Base-by-base conservation (phyloP, 1,140 invertebrate genomes). In the Euwallacea fornicatus region DNA sequence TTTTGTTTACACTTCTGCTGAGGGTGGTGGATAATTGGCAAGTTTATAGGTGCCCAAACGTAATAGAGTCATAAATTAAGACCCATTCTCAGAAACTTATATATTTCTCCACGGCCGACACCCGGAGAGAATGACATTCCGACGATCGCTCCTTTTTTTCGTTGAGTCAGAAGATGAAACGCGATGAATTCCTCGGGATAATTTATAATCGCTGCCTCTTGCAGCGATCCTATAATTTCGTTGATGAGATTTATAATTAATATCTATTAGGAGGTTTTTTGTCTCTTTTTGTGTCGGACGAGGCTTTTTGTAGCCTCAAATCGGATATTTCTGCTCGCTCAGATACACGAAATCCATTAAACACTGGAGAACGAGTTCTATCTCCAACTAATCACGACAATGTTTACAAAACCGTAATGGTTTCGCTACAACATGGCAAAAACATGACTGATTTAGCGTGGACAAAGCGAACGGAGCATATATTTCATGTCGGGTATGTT, bases 401-500 rank as follows among this genome's bases (percentile, higher is more conserved):
- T 63, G 61, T 63, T 63, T 63, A 63, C 61, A 63, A 63, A 47
- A 15, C 55, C 55, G 10, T 58, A 58, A 58, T 58, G 55, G 21
- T 41, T 41, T 41, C 13, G 55, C 60, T n/a, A 62, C 21, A 33
- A 33, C 21, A 16, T 58, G 9, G 13, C 60, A 44, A 44, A 62
- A 62, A 44, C 16, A 62, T 62, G 59, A 53, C 60, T 69, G 67
- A 69, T 69, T 62, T 69, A 55, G 33, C 43, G 11, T 9, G 66
- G 43, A 68, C 58, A 61, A 60, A 68, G 44, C 66, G 66, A 68
- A 68, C 53, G 41, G 67, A 50, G 46, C 47, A 69, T 69, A 70
- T 70, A 70, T 70, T 65, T 70, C 69, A 65, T 65, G 61, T 65
- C 60, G 13, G 43, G 10, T 8, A 50, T 70, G 69, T 70, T 70